These are phyloP conservation scores for Esox niger DNA, from an alignment of 2,113 vertebrate species.

Conservation along the genomic window DNA sequence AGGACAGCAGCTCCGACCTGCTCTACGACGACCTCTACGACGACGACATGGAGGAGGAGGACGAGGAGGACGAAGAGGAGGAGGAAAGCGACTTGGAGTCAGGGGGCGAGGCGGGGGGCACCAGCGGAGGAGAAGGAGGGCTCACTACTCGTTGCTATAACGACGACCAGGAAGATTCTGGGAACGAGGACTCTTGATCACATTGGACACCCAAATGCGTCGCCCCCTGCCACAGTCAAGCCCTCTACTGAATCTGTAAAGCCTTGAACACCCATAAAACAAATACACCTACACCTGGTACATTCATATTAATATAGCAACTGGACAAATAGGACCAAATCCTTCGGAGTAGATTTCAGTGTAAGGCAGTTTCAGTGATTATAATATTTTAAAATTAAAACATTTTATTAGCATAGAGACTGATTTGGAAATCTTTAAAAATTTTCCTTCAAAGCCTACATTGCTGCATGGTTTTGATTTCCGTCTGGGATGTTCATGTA, in stretches of 20 bases:
- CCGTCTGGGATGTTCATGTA: too few relatives aligned
- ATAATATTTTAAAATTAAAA: too few relatives aligned
- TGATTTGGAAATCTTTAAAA: too few relatives aligned
- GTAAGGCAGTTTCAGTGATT: too few relatives aligned
- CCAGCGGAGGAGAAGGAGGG: constrained; percentile 80
- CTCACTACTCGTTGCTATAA: constrained; percentile 83
- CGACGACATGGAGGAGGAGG: constrained; percentile 93
- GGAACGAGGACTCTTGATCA: constrained; percentile 95
- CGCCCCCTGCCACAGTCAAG: constrained; percentile 13
- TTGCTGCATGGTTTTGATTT: too few relatives aligned
- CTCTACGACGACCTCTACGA: constrained; percentile 97
- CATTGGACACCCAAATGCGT: constrained; percentile 25
- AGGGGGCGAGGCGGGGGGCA: constrained; percentile 83
- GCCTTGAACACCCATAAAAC: not conserved
- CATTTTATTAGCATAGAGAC: too few relatives aligned
- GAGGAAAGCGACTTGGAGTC: constrained; percentile 87
- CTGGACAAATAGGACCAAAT: too few relatives aligned
- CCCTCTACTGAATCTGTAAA: too few relatives aligned
- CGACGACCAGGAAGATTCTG: constrained; percentile 95
- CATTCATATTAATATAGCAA: too few relatives aligned
- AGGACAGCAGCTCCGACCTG: constrained; percentile 97
- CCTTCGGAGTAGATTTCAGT: too few relatives aligned
- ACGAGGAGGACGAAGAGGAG: constrained; percentile 80
- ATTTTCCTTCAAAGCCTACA: too few relatives aligned
- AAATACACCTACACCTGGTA: too few relatives aligned